Conservation (phyloP, 2,113 vertebrate species). For the Scolopax mira region DNA sequence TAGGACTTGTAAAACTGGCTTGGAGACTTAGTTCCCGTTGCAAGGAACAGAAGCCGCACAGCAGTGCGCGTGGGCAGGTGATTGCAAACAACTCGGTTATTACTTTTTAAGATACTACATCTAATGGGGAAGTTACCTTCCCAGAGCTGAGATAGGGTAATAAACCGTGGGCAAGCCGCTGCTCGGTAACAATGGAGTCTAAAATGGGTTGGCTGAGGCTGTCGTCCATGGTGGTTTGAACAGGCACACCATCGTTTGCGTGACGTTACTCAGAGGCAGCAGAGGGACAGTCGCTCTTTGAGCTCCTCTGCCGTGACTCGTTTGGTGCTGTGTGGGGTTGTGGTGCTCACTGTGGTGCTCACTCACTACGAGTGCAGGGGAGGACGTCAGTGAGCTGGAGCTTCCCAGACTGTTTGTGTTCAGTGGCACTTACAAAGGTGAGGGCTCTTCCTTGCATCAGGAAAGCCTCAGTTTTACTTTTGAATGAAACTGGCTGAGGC, state of each 20-base stretch:
- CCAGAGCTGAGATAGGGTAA: not conserved
- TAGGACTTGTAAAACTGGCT: constrained; percentile 47
- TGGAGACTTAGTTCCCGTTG: constrained; percentile 11
- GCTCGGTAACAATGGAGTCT: not conserved
- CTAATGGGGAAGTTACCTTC: constrained; percentile 9
- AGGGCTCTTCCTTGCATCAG: not conserved
- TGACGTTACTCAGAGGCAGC: not conserved
- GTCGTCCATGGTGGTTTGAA: not conserved
- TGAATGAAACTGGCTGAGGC: not conserved
- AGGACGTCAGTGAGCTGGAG: not conserved
- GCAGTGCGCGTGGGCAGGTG: constrained; percentile 34
- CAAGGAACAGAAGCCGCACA: not conserved
- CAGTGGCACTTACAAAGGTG: not conserved
- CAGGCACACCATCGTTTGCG: not conserved
- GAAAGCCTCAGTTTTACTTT: not conserved
- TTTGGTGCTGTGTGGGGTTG: not conserved
- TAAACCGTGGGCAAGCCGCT: not conserved
- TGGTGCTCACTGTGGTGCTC: not conserved
- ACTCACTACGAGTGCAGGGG: not conserved
- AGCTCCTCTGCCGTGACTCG: not conserved
- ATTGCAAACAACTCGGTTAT: not conserved
- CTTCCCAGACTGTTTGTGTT: not conserved
- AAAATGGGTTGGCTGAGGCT: not conserved
- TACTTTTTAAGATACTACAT: not conserved
- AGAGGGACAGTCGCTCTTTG: not conserved